Conservation (phyloP, 2,888 invertebrate species). For the Cryptocephalus moraei region DNA sequence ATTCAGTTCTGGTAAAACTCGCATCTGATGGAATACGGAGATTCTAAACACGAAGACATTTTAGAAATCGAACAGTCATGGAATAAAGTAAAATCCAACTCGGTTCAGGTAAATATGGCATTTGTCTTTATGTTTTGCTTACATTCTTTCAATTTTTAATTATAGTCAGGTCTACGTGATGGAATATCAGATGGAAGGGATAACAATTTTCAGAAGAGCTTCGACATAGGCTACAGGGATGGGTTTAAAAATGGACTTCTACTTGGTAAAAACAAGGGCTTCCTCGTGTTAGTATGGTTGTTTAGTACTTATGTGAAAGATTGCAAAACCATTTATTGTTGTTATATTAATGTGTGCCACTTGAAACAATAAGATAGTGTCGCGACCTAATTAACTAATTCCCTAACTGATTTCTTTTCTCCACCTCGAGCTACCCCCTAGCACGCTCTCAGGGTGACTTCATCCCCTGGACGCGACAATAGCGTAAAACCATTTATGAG, state of each 20-base stretch:
- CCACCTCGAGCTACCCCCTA: too few relatives aligned
- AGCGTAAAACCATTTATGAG: too few relatives aligned
- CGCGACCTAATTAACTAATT: too few relatives aligned
- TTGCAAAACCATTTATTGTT: too few relatives aligned
- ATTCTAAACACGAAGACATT: not conserved
- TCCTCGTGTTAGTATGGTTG: constrained; percentile 20
- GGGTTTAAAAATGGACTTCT: constrained; percentile 52
- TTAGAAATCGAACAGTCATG: constrained; percentile 10
- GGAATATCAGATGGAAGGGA: constrained; percentile 56
- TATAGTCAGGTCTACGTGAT: constrained; percentile 38
- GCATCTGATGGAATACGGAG: too few relatives aligned
- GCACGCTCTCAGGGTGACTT: too few relatives aligned
- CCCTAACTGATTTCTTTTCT: too few relatives aligned
- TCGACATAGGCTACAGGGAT: constrained; percentile 57
- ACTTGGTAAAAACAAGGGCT: constrained; percentile 44
- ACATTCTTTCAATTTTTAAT: not conserved
- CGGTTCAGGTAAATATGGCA: constrained; percentile 7
- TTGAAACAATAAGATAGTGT: too few relatives aligned
- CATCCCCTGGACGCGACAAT: too few relatives aligned
- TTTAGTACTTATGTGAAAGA: too few relatives aligned
- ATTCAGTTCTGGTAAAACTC: too few relatives aligned
- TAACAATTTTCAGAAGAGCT: constrained; percentile 54
- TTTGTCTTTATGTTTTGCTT: not conserved
- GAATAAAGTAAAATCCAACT: constrained; percentile 9
- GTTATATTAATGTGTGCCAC: too few relatives aligned